Conservation (phyloP, 2,113 vertebrate genomes). For the Urocitellus parryii region DNA sequence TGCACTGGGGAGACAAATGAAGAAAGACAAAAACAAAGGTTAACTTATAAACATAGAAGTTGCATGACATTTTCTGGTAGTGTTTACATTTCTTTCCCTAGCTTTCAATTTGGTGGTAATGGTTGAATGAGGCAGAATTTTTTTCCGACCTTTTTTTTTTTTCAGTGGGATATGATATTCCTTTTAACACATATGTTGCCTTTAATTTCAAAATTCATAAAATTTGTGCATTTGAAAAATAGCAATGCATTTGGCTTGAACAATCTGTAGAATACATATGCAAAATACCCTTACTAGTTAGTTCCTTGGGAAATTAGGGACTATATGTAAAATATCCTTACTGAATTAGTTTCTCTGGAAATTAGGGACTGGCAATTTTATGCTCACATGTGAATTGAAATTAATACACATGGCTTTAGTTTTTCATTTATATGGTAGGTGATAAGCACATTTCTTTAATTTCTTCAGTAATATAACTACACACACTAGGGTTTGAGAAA, state of each 20-base stretch:
- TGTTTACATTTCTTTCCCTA: background rate
- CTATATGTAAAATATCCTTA: background rate
- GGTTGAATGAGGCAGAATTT: conserved; percentile 3
- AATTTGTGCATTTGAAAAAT: background rate
- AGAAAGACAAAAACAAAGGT: conserved; percentile 63
- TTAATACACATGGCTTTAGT: background rate
- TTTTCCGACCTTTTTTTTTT: background rate
- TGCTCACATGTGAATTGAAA: conserved; percentile 49
- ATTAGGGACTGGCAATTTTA: background rate
- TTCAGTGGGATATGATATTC: background rate
- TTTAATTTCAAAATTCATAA: conserved; percentile 30
- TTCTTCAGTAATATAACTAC: conserved; percentile 55
- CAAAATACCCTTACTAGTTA: background rate
- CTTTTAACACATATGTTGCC: background rate
- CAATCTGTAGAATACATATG: background rate
- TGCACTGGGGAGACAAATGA: conserved; percentile 89
- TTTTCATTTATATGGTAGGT: conserved; percentile 50
- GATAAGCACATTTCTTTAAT: conserved; percentile 53
- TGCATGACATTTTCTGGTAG: background rate
- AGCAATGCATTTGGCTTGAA: background rate
- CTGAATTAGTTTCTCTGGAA: background rate
- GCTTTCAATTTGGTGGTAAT: conserved; percentile 31
- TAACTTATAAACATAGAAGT: conserved; percentile 39
- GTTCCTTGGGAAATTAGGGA: background rate
- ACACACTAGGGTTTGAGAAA: background rate